phyloP scores from a whole-genome alignment of 2,113 vertebrate species.

The Leucoraja erinaceus region DNA sequence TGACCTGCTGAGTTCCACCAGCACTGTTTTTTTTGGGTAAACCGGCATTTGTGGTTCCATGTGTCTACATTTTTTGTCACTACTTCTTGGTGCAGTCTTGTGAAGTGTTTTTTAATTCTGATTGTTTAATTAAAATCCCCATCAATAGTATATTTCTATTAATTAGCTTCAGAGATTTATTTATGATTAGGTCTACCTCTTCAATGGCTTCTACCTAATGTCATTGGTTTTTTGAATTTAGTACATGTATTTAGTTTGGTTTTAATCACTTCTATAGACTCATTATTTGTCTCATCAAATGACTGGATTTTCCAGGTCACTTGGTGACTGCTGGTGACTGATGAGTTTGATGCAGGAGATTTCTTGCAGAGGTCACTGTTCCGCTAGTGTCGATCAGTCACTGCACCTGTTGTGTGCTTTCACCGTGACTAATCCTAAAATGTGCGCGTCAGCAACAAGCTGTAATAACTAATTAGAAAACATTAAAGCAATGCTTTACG shows the following conservation, averaged over 20 bases:
- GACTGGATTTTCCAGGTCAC: not conserved
- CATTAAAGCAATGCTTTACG: not conserved
- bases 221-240: not conserved
- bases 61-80: not conserved
- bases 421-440: slow-evolving; percentile 18
- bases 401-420: slow-evolving; percentile 19
- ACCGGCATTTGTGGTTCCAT: not conserved
- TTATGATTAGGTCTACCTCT: not conserved
- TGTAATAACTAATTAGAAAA: slow-evolving; percentile 5
- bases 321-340: not conserved
- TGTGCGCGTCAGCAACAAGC: slow-evolving; percentile 14
- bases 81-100: not conserved
- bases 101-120: not conserved
- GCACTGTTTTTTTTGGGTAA: no score
- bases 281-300: not conserved
- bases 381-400: not conserved
- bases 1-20: no score
- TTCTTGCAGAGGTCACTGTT: not conserved
- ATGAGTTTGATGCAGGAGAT: not conserved
- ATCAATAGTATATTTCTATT: not conserved
- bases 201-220: not conserved
- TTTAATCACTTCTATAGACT: not conserved
- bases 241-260: not conserved
- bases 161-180: not conserved
- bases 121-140: not conserved